phyloP scores from a whole-genome alignment of 2,888 invertebrate genomes.

The Morpho helenor region DNA sequence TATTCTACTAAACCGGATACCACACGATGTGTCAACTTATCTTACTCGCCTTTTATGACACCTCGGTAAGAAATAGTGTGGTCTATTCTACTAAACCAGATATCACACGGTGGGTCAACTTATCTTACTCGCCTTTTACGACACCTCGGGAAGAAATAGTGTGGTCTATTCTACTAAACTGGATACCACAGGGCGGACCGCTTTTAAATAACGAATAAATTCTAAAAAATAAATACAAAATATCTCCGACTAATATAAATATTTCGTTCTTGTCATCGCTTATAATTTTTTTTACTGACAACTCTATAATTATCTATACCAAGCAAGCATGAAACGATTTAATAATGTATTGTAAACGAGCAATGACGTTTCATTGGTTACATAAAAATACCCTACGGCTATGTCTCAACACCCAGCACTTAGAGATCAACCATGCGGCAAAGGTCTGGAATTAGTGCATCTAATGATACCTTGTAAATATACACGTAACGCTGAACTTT shows the following conservation, averaged over 20 bases:
- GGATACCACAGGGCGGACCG: too few relatives aligned
- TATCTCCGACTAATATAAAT: neutral
- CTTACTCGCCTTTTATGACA: too few relatives aligned
- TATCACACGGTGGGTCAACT: too few relatives aligned
- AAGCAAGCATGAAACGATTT: slow-evolving; percentile 49
- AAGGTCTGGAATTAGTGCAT: slow-evolving; percentile 43
- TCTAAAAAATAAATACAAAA: too few relatives aligned
- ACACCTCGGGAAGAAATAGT: too few relatives aligned
- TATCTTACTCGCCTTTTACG: too few relatives aligned
- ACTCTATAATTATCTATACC: slow-evolving; percentile 32
- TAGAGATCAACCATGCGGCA: slow-evolving; percentile 46
- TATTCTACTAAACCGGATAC: too few relatives aligned
- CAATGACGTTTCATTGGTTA: slow-evolving; percentile 21
- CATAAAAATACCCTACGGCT: slow-evolving; percentile 29
- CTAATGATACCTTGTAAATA: slow-evolving; percentile 26
- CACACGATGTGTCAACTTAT: too few relatives aligned
- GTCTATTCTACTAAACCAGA: too few relatives aligned
- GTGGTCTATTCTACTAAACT: too few relatives aligned
- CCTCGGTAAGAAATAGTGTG: too few relatives aligned
- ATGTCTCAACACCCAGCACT: slow-evolving; percentile 40
- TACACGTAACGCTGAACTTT: slow-evolving; percentile 17
- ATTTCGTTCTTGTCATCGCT: neutral
- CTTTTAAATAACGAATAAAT: too few relatives aligned
- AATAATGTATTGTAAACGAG: slow-evolving; percentile 30
- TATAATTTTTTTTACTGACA: slow-evolving; percentile 2